Evolutionary conservation across 1,140 invertebrate species (phyloP).

Genomic region (Neodiprion pinetum): DNA sequence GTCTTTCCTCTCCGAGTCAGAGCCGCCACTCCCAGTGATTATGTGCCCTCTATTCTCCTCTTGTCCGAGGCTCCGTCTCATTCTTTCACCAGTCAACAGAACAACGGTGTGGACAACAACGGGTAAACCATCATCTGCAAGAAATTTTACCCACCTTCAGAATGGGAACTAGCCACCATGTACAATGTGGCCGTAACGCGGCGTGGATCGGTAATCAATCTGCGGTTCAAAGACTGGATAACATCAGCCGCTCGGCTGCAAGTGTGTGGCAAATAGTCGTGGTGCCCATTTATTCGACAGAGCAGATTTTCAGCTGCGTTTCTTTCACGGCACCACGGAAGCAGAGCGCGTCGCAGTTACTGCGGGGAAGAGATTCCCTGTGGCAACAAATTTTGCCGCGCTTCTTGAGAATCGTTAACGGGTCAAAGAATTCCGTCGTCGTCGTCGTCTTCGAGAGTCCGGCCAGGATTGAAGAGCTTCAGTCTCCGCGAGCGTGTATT

Average conservation of each 20-base stretch:
- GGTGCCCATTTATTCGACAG: too few relatives aligned
- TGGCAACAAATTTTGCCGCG: background rate
- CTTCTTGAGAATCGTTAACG: background rate
- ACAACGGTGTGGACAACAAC: background rate
- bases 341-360: too few relatives aligned
- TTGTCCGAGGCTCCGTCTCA: slow-evolving; percentile 28
- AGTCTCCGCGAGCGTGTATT: background rate
- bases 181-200: too few relatives aligned
- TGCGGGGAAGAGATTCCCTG: background rate
- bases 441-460: background rate
- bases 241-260: too few relatives aligned
- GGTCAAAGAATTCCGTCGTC: slow-evolving; percentile 5
- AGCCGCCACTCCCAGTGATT: slow-evolving; percentile 47
- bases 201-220: background rate
- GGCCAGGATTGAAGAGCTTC: background rate
- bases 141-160: too few relatives aligned
- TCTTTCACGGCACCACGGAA: too few relatives aligned
- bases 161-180: background rate
- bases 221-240: background rate
- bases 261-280: too few relatives aligned
- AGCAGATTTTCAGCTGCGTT: too few relatives aligned
- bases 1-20: slow-evolving; percentile 50
- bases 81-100: background rate
- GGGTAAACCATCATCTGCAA: background rate
- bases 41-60: slow-evolving; percentile 40